These are phyloP conservation scores for Oligia latruncula DNA, from an alignment of 2,888 invertebrate genomes.

Conservation along the genomic window DNA sequence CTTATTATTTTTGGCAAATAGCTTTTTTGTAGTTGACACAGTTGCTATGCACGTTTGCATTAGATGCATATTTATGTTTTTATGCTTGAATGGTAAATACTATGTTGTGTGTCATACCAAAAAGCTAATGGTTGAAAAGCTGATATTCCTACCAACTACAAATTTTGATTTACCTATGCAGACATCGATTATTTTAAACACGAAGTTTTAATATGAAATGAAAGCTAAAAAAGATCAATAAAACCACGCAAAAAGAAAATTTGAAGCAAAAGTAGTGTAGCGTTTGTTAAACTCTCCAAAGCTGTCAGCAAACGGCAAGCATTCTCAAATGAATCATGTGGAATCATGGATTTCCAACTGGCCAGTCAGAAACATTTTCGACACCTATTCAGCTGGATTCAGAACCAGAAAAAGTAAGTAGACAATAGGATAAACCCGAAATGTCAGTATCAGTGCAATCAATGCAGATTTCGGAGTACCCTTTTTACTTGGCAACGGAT, in stretches of 20 bases:
- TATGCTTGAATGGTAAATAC: constrained; percentile 38
- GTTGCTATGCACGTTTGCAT: constrained; percentile 72
- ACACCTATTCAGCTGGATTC: not conserved
- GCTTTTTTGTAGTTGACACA: constrained; percentile 78
- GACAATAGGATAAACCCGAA: not conserved
- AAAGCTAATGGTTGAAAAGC: constrained; percentile 45
- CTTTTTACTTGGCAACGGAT: not conserved
- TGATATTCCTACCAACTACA: not conserved
- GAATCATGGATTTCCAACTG: not conserved
- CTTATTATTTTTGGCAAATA: constrained; percentile 73
- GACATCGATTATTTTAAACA: not conserved
- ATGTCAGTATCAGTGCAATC: not conserved
- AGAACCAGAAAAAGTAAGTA: constrained; percentile 7
- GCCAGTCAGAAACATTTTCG: not conserved
- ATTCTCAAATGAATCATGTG: not conserved
- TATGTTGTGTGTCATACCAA: constrained; percentile 49
- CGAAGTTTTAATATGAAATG: not conserved
- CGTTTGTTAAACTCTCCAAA: too few species aligned
- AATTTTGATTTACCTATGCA: not conserved
- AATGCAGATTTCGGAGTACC: not conserved
- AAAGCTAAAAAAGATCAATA: not conserved
- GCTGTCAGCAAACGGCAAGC: not conserved
- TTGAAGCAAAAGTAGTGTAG: not conserved
- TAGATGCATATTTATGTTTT: constrained; percentile 51
- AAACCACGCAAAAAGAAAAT: not conserved